Conservation (phyloP, 2,797 vertebrate species). For the Echiichthys vipera region DNA sequence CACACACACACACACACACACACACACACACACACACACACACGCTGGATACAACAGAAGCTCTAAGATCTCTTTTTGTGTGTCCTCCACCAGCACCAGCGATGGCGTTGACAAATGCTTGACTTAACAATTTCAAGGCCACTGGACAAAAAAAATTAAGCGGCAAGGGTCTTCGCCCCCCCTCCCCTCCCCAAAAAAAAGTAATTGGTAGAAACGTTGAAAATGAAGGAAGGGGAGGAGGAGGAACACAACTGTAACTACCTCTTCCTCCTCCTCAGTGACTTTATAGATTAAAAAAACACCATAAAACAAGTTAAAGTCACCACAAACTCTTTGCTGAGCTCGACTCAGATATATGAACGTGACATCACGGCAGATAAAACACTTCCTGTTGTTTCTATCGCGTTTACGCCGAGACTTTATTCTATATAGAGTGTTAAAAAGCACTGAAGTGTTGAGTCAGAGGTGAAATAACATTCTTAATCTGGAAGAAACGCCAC, state of each 20-base stretch:
- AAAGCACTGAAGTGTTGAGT: no score
- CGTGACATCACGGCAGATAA: no score
- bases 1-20: constrained; percentile 11
- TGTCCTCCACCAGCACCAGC: constrained; percentile 17
- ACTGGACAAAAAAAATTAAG: constrained; percentile 54
- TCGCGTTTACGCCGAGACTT: no score
- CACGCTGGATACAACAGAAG: constrained; percentile 57
- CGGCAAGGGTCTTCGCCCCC: constrained; percentile 17
- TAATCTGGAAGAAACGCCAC: no score
- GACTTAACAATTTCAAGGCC: constrained; percentile 69
- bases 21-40: constrained; percentile 20
- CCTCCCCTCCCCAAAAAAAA: background rate
- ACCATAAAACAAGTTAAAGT: background rate
- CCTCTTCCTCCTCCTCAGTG: no score
- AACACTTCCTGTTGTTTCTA: no score
- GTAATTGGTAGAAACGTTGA: constrained; percentile 37
- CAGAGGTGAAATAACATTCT: no score
- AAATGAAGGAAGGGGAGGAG: constrained; percentile 9
- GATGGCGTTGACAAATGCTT: constrained; percentile 63
- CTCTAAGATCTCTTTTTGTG: constrained; percentile 52
- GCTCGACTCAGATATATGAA: no score
- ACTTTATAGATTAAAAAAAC: background rate
- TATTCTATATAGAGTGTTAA: no score
- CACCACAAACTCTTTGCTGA: background rate
- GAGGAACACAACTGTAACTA: background rate